Evolutionary conservation across 2,797 vertebrate species (phyloP), one percentile per base, ranked within the genome.

Genomic region (Megaceryle alcyon): DNA sequence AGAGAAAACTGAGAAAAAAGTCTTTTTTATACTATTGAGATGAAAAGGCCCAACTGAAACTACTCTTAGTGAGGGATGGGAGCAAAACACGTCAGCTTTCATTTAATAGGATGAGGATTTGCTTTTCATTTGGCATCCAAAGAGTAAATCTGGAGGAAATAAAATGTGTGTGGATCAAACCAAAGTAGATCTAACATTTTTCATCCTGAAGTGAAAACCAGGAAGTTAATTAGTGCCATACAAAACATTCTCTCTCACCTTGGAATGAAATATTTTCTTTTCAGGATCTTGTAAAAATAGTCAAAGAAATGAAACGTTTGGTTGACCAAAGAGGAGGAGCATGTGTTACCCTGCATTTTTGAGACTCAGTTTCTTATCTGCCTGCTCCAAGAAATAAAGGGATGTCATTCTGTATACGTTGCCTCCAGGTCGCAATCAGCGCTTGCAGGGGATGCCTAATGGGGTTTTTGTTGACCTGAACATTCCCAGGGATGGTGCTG

Each of bases 31-130:
- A 29, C 19, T 13, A 10, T 19, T 35, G 82, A 90, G 82, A 93
- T 82, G 51, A 84, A 95, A 93, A 93, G 29, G 37, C 49, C 26
- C 39, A 63, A 43, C 29, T 93, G 71, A 94, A 95, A 80, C 39
- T 73, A 28, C 51, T 77, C 26, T 31, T 37, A 56, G 54, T 13
- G 31, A 72, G 79, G 56, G 72, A 77, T 26, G 56, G 56, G n/a
- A 88, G 88, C 29, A 93, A 86, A 92, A 72, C 35, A 70, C 18
- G 39, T 63, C 56, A 70, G 60, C 68, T 86, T 84, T 79, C 69
- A 71, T 71, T 51, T 37, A 26, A 53, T 1, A 3, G 22, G 35
- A 15, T 56, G 63, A 84, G 70, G 59, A 46, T 90, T 93, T 70
- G 60, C 63, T 69, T 61, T 77, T 87, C 35, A 9, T 91, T 91